Conservation (phyloP, 2,888 invertebrate species). For the Drosophila neoperkinsi region DNA sequence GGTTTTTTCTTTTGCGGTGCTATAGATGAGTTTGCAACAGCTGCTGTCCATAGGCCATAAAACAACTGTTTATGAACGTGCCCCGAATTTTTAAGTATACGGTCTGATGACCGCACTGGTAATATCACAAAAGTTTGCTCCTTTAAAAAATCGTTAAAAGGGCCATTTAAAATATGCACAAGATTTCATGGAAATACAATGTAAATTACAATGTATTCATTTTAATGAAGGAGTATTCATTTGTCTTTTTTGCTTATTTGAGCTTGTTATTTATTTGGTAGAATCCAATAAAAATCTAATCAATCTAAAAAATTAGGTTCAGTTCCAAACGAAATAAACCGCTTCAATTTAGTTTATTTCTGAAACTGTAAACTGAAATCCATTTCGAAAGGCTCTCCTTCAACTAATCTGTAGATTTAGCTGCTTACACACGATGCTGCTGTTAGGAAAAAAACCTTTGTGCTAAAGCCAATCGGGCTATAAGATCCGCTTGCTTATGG, state of each 20-base stretch:
- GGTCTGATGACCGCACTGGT: conserved; percentile 7
- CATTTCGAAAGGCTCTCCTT: conserved; percentile 11
- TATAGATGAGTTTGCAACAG: conserved; percentile 46
- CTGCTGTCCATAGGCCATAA: conserved; percentile 61
- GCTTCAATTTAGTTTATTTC: conserved; percentile 3
- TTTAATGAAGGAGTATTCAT: neutral
- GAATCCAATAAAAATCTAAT: neutral
- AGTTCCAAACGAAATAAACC: neutral
- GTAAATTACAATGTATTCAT: neutral
- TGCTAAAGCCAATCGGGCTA: conserved; percentile 13
- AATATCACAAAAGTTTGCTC: conserved; percentile 2
- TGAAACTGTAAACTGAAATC: conserved; percentile 15
- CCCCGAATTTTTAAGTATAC: conserved; percentile 44
- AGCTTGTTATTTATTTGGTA: neutral
- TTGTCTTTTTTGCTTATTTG: neutral
- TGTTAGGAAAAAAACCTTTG: conserved; percentile 2
- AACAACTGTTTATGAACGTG: conserved; percentile 70
- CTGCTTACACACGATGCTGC: conserved; percentile 18
- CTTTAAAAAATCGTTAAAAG: neutral
- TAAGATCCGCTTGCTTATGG: conserved; percentile 12
- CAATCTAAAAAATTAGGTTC: neutral
- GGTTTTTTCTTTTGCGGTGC: neutral
- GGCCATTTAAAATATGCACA: neutral
- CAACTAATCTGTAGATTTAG: conserved; percentile 33
- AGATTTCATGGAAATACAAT: neutral